Evolutionary conservation across 2,888 invertebrate species (phyloP).

Genomic region (Silvanus unidentatus): DNA sequence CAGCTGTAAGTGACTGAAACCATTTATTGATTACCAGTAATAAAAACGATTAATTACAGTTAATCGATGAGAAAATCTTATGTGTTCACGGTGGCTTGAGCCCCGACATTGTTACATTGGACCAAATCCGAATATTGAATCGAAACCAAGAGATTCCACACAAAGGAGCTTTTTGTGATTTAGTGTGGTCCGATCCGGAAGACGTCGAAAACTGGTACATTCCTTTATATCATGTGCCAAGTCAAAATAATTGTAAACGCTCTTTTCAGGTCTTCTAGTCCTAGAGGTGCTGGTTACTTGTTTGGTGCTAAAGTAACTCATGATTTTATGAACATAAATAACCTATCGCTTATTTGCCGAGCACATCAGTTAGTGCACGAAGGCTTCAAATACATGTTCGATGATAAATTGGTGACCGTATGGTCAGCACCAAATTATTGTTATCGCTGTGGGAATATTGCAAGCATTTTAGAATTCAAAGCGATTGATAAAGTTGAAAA

Average conservation of each 20-base stretch:
- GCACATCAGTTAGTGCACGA: conserved; percentile 99
- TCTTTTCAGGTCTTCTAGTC: conserved; percentile 68
- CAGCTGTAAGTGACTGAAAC: conserved; percentile 67
- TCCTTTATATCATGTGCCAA: too few relatives aligned
- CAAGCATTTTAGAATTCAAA: conserved; percentile 89
- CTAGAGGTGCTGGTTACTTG: conserved; percentile 95
- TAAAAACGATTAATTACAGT: conserved; percentile 46
- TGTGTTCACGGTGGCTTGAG: conserved; percentile 99
- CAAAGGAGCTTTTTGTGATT: conserved; percentile 97
- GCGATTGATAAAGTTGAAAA: conserved; percentile 70
- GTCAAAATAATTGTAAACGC: not conserved
- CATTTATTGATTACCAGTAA: conserved; percentile 43
- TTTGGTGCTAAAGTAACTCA: conserved; percentile 93
- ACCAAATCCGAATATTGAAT: conserved; percentile 92
- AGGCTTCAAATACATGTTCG: conserved; percentile 98
- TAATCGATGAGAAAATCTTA: conserved; percentile 94
- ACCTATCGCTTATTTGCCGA: conserved; percentile 88
- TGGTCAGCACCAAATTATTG: conserved; percentile 99
- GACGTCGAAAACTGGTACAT: conserved; percentile 84
- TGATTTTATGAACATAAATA: conserved; percentile 90
- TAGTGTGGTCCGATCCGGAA: conserved; percentile 99
- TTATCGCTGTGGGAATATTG: conserved; percentile 97
- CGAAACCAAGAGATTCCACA: conserved; percentile 97
- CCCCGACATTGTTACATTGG: conserved; percentile 92
- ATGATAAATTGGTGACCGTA: conserved; percentile 92